Evolutionary conservation across 2,888 invertebrate genomes (phyloP), one percentile per base, ranked within the genome.

Genomic region (Tinea trinotella): DNA sequence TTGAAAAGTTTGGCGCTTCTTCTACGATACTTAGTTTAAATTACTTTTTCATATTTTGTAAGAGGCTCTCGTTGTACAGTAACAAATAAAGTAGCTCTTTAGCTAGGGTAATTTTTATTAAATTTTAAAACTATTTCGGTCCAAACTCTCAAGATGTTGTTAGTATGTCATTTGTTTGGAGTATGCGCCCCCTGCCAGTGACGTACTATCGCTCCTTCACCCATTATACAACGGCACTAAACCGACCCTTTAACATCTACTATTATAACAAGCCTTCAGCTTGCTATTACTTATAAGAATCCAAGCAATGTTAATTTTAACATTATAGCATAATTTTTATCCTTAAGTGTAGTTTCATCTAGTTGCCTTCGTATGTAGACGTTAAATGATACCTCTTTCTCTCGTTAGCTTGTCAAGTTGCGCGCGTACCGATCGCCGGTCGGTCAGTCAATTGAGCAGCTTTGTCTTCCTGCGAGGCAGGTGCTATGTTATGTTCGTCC

Each of bases 261-360:
- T 62, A 10, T 52, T 35, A 63, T 58, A 56, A n/a, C n/a, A 60
- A 59, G 63, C 64, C 65, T 63, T 15, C 12, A 65, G 62, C 65
- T 65, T 63, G 62, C 70, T 61, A 60, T 64, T 64, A 46, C 46
- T 18, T 71, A 62, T 77, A 79, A 76, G 71, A 68, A 70, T 71
- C 66, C 64, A 84, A 85, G 85, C 85, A 84, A 85, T 85, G 81
- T 83, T 84, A 84, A 84, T 83, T 85, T 82, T 83, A 85, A 84
- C 75, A 58, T 80, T 70, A 72, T 82, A 82, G 73, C 65, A 68
- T 84, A 84, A 80, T 81, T 83, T 52, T 82, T 83, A 85, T 83
- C 78, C 71, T 68, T 85, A 84, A 84, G 81, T 69, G 85, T 85
- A 85, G 85, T 81, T 84, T 82, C 83, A 82, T 85, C 76, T 85